Evolutionary conservation across 2,113 vertebrate genomes (phyloP).

Genomic region (Mormyrus lacerda): DNA sequence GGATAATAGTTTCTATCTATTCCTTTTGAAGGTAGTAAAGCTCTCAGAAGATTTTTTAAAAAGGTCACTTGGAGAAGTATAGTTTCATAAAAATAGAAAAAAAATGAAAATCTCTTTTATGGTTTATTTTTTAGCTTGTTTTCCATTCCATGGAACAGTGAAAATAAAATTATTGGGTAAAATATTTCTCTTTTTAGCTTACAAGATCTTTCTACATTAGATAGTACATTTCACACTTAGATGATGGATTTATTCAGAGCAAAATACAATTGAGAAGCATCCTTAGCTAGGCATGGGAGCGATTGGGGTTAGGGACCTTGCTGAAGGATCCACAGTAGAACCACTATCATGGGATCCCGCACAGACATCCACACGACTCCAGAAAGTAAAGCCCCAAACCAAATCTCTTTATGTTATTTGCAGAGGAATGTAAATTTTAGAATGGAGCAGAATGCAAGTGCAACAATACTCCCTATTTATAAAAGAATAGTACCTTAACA

Average conservation of each 20-base stretch:
- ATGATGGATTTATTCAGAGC: neutral
- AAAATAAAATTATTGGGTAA: neutral
- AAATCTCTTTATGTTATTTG: neutral
- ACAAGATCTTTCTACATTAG: neutral
- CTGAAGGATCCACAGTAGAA: neutral
- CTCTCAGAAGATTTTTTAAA: conserved; percentile 39
- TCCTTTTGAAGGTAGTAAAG: conserved; percentile 35
- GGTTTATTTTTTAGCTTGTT: neutral
- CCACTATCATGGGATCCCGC: neutral
- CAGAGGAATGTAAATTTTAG: neutral
- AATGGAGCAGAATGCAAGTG: neutral
- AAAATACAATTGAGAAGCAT: neutral
- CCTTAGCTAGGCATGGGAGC: neutral
- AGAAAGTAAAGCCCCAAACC: neutral
- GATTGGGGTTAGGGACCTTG: neutral
- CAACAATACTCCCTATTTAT: neutral
- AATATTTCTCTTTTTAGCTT: neutral
- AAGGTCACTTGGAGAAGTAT: conserved; percentile 41
- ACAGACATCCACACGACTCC: neutral
- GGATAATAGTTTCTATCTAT: conserved; percentile 41
- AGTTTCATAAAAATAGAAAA: conserved; percentile 36
- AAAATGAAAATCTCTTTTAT: conserved; percentile 30
- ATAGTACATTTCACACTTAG: neutral
- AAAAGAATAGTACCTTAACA: neutral
- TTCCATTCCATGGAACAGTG: neutral